phyloP scores from a whole-genome alignment of 2,888 invertebrate species.

The Melieria omissa region DNA sequence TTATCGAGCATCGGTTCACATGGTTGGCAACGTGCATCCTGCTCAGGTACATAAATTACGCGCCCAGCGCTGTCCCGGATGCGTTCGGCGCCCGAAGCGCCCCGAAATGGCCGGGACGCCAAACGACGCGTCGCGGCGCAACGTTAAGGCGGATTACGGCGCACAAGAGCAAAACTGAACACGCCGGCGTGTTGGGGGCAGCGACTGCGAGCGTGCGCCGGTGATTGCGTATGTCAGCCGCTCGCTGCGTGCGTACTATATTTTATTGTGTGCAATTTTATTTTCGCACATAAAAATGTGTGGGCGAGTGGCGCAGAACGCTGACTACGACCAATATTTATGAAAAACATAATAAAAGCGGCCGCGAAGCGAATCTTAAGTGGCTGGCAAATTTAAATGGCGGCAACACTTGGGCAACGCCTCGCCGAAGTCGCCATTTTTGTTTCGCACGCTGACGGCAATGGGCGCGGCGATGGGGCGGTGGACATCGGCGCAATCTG shows the following conservation, averaged over 20 bases:
- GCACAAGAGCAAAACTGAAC: too few relatives aligned
- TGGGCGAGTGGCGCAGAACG: neutral
- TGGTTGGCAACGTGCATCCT: too few relatives aligned
- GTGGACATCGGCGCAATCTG: slow-evolving; percentile 50
- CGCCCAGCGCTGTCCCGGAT: too few relatives aligned
- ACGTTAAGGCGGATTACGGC: too few relatives aligned
- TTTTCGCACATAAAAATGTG: neutral
- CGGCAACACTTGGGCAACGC: too few relatives aligned
- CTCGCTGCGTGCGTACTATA: slow-evolving; percentile 9
- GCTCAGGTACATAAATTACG: too few relatives aligned
- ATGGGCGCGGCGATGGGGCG: too few relatives aligned
- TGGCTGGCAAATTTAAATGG: slow-evolving; percentile 10
- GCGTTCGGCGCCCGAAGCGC: neutral
- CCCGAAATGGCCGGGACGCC: neutral
- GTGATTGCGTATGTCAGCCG: neutral
- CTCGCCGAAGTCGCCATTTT: slow-evolving; percentile 11
- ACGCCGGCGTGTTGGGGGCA: too few relatives aligned
- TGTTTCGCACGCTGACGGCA: slow-evolving; percentile 5
- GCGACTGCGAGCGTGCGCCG: neutral
- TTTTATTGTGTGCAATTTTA: neutral
- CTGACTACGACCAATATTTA: slow-evolving; percentile 8
- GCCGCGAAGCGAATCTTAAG: neutral
- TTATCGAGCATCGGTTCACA: too few relatives aligned
- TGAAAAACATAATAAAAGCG: neutral
- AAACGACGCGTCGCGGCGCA: neutral